Evolutionary conservation across 2,113 vertebrate species (phyloP).

Genomic region (Hydrochoerus hydrochaeris): DNA sequence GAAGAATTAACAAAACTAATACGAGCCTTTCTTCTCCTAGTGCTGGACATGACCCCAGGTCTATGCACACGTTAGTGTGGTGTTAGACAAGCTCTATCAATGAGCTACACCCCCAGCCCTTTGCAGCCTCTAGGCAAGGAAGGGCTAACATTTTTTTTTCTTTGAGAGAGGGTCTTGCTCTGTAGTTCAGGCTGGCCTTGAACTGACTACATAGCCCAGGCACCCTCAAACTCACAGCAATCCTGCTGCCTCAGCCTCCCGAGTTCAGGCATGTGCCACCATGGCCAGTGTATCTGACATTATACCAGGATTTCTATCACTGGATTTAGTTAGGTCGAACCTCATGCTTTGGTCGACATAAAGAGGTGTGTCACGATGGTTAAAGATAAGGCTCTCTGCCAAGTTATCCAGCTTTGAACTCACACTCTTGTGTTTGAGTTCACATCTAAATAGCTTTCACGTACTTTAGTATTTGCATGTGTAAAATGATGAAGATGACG

Average conservation of each 20-base stretch:
- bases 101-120: background rate
- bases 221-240: background rate
- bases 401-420: background rate
- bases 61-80: background rate
- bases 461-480: too few relatives aligned
- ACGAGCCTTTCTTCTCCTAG: background rate
- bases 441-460: fast-evolving
- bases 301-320: background rate
- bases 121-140: background rate
- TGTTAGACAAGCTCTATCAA: background rate
- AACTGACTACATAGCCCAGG: background rate
- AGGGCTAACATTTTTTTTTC: background rate
- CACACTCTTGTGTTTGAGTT: too few relatives aligned
- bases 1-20: too few relatives aligned
- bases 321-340: background rate
- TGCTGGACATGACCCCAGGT: background rate
- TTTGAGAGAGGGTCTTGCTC: background rate
- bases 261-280: background rate
- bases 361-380: background rate
- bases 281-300: background rate
- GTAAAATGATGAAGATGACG: background rate
- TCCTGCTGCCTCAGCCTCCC: background rate
- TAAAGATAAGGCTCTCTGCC: background rate
- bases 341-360: background rate
- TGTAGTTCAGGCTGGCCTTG: background rate